These are phyloP conservation scores for Fundulus diaphanus DNA, from an alignment of 2,797 vertebrate species.

Conservation along the genomic window DNA sequence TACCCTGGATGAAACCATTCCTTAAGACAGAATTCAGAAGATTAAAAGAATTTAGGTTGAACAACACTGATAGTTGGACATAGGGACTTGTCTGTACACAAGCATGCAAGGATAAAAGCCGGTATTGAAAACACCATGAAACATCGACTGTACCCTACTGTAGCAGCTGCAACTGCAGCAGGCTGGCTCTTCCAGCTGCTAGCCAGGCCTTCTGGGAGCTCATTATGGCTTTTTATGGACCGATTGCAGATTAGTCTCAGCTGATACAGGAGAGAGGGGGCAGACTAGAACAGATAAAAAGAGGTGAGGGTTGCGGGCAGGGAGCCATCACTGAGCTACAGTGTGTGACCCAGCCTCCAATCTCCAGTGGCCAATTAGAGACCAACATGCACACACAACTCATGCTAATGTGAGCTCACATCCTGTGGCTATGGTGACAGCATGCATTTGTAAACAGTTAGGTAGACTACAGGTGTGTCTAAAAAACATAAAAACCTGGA, in stretches of 20 bases:
- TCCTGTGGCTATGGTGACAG: conserved; percentile 48
- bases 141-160: background rate
- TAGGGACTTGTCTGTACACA: background rate
- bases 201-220: conserved; percentile 65
- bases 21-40: background rate
- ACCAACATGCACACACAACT: conserved; percentile 33
- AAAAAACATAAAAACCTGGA: background rate
- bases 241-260: conserved; percentile 56
- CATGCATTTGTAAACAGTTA: conserved; percentile 53
- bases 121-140: background rate
- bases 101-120: background rate
- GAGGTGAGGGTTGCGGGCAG: conserved; percentile 38
- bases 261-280: conserved; percentile 42
- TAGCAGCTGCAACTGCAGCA: background rate
- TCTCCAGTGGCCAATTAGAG: conserved; percentile 72
- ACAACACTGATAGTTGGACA: background rate
- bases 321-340: conserved; percentile 29
- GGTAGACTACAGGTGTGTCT: background rate
- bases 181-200: background rate
- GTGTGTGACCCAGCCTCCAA: conserved; percentile 26
- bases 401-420: conserved; percentile 16
- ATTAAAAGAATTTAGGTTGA: background rate
- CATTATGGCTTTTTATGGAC: conserved; percentile 65
- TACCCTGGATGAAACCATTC: background rate
- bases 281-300: conserved; percentile 34